Percentiles rank a stretch among this genome's conserved stretches.
Conservation (phyloP, 2,888 invertebrate genomes). For the Perithous albicinctus region DNA sequence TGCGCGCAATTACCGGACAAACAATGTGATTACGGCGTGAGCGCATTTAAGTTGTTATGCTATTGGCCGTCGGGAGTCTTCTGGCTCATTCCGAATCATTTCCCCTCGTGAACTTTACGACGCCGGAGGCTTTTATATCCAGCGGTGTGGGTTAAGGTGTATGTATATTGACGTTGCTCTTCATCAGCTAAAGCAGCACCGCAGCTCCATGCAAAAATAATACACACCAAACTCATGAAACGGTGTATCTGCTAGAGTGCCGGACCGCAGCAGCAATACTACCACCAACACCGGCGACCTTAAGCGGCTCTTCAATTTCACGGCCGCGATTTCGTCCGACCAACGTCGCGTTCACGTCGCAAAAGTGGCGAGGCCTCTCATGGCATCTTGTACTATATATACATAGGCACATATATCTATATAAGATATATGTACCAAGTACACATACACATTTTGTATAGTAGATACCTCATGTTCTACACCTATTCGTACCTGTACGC, state of each 20-base stretch:
- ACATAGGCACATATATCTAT: not conserved
- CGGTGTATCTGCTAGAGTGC: not conserved
- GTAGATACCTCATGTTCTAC: not conserved
- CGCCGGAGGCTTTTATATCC: conserved; percentile 23
- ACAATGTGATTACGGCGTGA: conserved; percentile 79
- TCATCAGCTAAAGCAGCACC: conserved; percentile 3
- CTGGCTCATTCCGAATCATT: conserved; percentile 63
- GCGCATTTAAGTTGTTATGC: conserved; percentile 78
- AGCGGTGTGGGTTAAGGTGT: not conserved
- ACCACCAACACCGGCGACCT: not conserved
- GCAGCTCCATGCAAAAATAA: conserved; percentile 13
- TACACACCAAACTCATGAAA: not conserved
- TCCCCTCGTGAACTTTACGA: conserved; percentile 60
- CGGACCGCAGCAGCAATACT: conserved; percentile 3
- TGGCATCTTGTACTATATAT: not conserved
- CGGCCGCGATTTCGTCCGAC: conserved; percentile 61
- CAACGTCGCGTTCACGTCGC: conserved; percentile 8
- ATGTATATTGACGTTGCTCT: conserved; percentile 2
- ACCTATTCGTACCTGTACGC: not conserved
- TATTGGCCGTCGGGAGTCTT: conserved; percentile 65
- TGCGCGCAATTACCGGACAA: conserved; percentile 78
- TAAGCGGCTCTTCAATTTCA: conserved; percentile 58
- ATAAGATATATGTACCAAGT: not conserved
- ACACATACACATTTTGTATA: conserved; percentile 9
- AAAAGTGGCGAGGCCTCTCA: not conserved